These are phyloP conservation scores for Asteroscopus sphinx DNA, from an alignment of 2,888 invertebrate species.

Conservation along the genomic window DNA sequence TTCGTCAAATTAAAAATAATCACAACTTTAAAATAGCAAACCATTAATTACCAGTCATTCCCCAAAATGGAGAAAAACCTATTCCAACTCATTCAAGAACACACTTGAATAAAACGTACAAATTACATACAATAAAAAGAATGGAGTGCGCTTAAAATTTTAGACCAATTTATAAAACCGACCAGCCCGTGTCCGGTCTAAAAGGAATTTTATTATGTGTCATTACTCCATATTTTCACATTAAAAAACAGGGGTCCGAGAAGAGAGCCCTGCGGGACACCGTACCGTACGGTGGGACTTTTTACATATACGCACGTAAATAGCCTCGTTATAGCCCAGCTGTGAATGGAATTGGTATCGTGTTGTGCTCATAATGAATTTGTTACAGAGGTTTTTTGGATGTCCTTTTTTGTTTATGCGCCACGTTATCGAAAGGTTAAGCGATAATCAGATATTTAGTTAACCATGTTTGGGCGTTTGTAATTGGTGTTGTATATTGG, in stretches of 20 bases:
- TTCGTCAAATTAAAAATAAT: slow-evolving; percentile 25
- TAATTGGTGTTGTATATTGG: slow-evolving; percentile 54
- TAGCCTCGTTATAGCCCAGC: slow-evolving; percentile 81
- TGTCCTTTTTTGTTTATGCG: slow-evolving; percentile 63
- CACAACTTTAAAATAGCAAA: slow-evolving; percentile 20
- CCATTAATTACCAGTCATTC: slow-evolving; percentile 29
- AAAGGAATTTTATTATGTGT: slow-evolving; percentile 83
- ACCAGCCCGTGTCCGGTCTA: slow-evolving; percentile 65
- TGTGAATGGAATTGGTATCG: slow-evolving; percentile 86
- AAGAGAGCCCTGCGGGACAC: slow-evolving; percentile 76
- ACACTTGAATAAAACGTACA: slow-evolving; percentile 63
- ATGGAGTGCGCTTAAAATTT: slow-evolving; percentile 61
- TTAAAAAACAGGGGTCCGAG: slow-evolving; percentile 74
- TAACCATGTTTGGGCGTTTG: slow-evolving; percentile 47
- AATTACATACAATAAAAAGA: slow-evolving; percentile 61
- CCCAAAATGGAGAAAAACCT: slow-evolving; percentile 24
- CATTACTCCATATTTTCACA: slow-evolving; percentile 81
- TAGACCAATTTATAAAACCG: slow-evolving; percentile 66
- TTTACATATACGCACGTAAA: slow-evolving; percentile 75
- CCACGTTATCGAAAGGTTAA: slow-evolving; percentile 60
- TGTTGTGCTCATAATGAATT: slow-evolving; percentile 82
- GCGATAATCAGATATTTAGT: slow-evolving; percentile 54
- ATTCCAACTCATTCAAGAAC: slow-evolving; percentile 31
- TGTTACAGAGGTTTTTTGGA: slow-evolving; percentile 70
- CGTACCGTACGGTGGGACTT: slow-evolving; percentile 63